Conservation (phyloP, 2,113 vertebrate genomes). For the Cyrtonyx montezumae region DNA sequence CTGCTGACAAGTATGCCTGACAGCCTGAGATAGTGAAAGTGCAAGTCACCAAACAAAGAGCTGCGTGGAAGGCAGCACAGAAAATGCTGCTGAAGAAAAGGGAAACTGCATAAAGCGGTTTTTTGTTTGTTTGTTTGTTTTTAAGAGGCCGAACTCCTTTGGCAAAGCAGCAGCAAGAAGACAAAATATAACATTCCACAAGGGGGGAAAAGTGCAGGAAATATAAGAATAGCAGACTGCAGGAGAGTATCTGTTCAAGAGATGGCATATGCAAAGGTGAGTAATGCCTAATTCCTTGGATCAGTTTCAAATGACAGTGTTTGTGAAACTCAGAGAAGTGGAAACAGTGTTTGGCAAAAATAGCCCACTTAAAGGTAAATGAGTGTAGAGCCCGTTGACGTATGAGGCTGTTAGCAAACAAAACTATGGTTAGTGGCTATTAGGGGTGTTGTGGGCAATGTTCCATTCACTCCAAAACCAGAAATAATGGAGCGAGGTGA, state of each 20-base stretch:
- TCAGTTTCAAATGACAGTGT: slow-evolving; percentile 55
- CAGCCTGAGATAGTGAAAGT: slow-evolving; percentile 66
- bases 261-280: slow-evolving; percentile 46
- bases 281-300: slow-evolving; percentile 55
- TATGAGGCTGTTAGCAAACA: slow-evolving; percentile 16
- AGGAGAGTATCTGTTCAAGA: slow-evolving; percentile 21
- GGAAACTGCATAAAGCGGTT: slow-evolving; percentile 12
- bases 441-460: background rate
- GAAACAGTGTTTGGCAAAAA: slow-evolving; percentile 55
- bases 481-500: slow-evolving; percentile 36
- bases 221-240: slow-evolving; percentile 16
- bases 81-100: slow-evolving; percentile 25
- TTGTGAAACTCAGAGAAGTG: slow-evolving; percentile 55
- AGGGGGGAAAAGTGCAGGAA: slow-evolving; percentile 17
- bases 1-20: slow-evolving; percentile 1
- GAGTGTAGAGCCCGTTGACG: background rate
- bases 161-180: slow-evolving; percentile 29
- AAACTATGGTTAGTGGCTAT: slow-evolving; percentile 5
- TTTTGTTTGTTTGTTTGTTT: background rate
- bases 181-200: slow-evolving; percentile 42
- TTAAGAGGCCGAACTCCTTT: background rate
- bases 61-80: background rate
- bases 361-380: slow-evolving; percentile 38
- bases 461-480: background rate
- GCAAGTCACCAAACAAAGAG: slow-evolving; percentile 66